These are phyloP conservation scores for Ostrea edulis DNA, from an alignment of 1,140 invertebrate species.

Conservation along the genomic window DNA sequence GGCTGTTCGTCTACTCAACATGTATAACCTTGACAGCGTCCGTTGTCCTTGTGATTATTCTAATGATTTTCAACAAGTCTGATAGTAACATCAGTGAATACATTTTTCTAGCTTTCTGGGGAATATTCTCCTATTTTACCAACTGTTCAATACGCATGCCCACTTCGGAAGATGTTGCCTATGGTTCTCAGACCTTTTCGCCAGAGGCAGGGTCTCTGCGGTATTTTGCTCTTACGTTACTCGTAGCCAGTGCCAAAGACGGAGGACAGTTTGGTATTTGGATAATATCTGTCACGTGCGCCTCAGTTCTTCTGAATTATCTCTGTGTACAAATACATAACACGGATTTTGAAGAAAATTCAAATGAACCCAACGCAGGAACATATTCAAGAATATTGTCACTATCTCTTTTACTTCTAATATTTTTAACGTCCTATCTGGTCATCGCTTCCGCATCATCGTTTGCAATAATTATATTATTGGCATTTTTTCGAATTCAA, in stretches of 20 bases:
- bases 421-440: neutral
- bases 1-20: neutral
- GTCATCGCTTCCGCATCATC: neutral
- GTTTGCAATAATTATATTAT: neutral
- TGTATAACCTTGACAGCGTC: neutral
- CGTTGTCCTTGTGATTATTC: neutral
- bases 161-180: neutral
- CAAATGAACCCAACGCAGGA: neutral
- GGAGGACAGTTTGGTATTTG: neutral
- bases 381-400: neutral
- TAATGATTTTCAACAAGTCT: constrained; percentile 11
- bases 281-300: neutral
- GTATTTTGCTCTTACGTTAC: constrained; percentile 3
- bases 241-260: neutral
- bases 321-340: neutral
- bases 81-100: constrained; percentile 10
- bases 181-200: constrained; percentile 4
- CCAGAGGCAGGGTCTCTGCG: constrained; percentile 5
- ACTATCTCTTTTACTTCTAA: neutral
- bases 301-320: neutral
- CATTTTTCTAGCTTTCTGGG: constrained; percentile 6
- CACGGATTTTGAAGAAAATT: neutral
- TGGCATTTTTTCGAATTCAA: constrained; percentile 17
- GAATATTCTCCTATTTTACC: constrained; percentile 22
- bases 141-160: constrained; percentile 24